Base-by-base conservation (phyloP, 2,888 invertebrate genomes). In the Rhyacophila evoluta region DNA sequence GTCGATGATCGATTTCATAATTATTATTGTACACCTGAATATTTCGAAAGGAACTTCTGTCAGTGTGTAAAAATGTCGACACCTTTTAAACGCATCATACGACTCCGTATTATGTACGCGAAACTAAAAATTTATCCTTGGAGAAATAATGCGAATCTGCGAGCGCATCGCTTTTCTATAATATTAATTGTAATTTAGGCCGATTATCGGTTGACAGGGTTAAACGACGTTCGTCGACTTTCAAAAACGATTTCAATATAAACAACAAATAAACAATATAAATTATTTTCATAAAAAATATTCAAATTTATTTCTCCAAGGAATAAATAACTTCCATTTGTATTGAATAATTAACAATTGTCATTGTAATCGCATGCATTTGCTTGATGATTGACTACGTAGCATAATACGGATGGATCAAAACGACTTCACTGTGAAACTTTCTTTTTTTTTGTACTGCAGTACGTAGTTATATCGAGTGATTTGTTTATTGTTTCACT, bases 331-430 rank as follows among this genome's bases (percentile, higher is more conserved):
- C 15, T 19, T 19, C 15, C 55, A 19, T 55, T 55, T 55, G 8
- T 25, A 55, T 55, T 55, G 15, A 25, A 55, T 55, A 55, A 55
- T n/a, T n/a, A n/a, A n/a, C n/a, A n/a, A n/a, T n/a, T n/a, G n/a
- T n/a, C n/a, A n/a, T 19, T 12, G 72, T 41, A 67, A 70, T n/a
- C 38, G 28, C 11, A 76, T 79, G 38, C 41, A 29, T 68, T 79
- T 55, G 19, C 55, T 25, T 55, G 55, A n/a, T 10, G 33, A 39
- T 78, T 74, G 55, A 41, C 41, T 36, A 19, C 10, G 28, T 81
- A 74, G 27, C 67, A 28, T n/a, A n/a, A n/a, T n/a, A n/a, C n/a
- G n/a, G n/a, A n/a, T n/a, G n/a, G n/a, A n/a, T n/a, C n/a, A n/a
- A n/a, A n/a, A n/a, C n/a, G n/a, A n/a, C n/a, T n/a, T n/a, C n/a